Evolutionary conservation across 2,888 invertebrate species (phyloP).

Genomic region (Augochlorella aurata): DNA sequence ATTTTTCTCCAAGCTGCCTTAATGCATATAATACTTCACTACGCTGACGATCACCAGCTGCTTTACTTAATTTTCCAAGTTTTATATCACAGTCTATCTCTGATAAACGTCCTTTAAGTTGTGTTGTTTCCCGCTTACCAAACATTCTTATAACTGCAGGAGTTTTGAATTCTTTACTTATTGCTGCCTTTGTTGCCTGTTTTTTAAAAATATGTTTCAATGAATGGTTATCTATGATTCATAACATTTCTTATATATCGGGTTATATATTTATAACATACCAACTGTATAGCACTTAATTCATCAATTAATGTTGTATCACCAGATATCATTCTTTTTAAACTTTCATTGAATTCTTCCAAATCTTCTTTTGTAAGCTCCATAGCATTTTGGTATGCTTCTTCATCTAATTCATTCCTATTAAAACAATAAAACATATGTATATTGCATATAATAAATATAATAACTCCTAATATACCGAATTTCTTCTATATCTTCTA

Average conservation of each 20-base stretch:
- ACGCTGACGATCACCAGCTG: conserved; percentile 82
- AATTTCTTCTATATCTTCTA: conserved; percentile 88
- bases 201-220: conserved; percentile 1
- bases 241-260: neutral
- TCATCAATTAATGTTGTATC: conserved; percentile 87
- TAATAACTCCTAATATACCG: conserved; percentile 81
- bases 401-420: conserved; percentile 85
- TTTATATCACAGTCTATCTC: conserved; percentile 85
- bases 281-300: conserved; percentile 86
- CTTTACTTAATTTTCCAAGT: conserved; percentile 84
- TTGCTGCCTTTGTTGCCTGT: conserved; percentile 89
- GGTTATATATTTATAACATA: conserved; percentile 72
- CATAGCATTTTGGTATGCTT: conserved; percentile 87
- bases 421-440: conserved; percentile 10
- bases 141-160: conserved; percentile 89
- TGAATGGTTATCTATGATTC: neutral
- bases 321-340: conserved; percentile 86
- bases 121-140: conserved; percentile 87
- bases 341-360: conserved; percentile 86
- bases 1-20: conserved; percentile 83
- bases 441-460: neutral
- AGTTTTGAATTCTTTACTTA: conserved; percentile 89
- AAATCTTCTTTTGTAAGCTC: conserved; percentile 88
- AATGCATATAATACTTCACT: conserved; percentile 83
- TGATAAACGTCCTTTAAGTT: conserved; percentile 84